Base-by-base conservation (phyloP, 2,113 vertebrate species). In the Brevimyrus niger region DNA sequence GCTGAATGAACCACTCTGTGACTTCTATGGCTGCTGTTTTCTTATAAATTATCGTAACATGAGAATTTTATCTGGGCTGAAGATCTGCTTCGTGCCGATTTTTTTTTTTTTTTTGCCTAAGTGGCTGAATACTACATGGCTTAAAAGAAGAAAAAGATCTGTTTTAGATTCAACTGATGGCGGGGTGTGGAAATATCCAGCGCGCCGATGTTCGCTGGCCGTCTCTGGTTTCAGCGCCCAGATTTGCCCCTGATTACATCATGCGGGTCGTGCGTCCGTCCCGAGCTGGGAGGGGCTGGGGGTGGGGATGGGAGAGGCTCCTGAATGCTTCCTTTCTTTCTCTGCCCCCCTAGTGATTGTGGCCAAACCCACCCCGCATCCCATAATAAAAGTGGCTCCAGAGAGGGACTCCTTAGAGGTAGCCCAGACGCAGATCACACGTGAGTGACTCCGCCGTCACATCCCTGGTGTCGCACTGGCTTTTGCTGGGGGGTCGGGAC, bases 401-500 rank as follows among this genome's bases (percentile, higher is more conserved):
- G 94, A 89, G 89, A 94, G 93, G 88, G 93, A 92, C 90, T 91
- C 95, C 88, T 89, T 95, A 17, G 96, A 95, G 93, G 88, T 88
- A 44, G 94, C 93, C 85, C 94, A 95, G 91, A 96, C 94, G 3
- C 94, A 95, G 94, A 93, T 94, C 90, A 94, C 93, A 58, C 93
- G 96, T 96, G 93, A 96, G 96, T 96, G 90, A 55, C 89, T 82
- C 90, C 84, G 90, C 92, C 92, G 53, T 35, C 48, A 42, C 21
- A 27, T 3, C 50, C 46, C 47, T 50, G 27, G n/a, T 15, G 10
- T 48, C 17, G 2, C 35, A 9, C 2, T 8, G 6, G 5, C 61
- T 76, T 42, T n/a, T 42, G 42, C 3, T 27, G 10, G 4, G 19
- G 21, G 88, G 35, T 82, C 19, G 4, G 38, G 19, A 23, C 80